These are phyloP conservation scores for Psilopsiagon aurifrons DNA, from an alignment of 2,113 vertebrate genomes.

Conservation along the genomic window DNA sequence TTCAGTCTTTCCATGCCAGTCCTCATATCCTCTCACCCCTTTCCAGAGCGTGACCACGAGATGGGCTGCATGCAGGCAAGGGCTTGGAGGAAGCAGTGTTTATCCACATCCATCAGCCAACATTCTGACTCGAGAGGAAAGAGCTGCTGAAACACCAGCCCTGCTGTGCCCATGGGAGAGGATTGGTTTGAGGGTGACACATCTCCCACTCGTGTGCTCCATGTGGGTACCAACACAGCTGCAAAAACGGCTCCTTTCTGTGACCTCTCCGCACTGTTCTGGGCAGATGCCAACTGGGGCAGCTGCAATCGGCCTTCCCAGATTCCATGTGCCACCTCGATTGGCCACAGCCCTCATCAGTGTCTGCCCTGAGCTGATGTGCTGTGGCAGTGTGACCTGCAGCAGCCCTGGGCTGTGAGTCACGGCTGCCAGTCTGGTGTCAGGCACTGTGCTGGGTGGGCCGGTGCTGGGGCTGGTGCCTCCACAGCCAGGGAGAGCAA, in stretches of 20 bases:
- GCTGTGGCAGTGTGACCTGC: neutral
- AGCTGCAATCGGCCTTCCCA: neutral
- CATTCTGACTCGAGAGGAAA: neutral
- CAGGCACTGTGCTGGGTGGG: neutral
- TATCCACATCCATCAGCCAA: neutral
- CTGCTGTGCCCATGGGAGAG: neutral
- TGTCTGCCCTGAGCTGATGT: neutral
- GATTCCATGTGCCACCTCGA: neutral
- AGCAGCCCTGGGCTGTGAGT: rapidly evolving
- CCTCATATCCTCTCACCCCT: neutral
- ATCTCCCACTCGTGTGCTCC: neutral
- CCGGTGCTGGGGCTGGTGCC: rapidly evolving
- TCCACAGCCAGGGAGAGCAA: neutral
- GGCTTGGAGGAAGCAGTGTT: neutral
- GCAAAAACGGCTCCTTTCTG: neutral
- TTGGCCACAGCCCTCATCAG: neutral
- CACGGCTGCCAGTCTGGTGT: rapidly evolving
- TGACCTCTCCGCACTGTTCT: neutral
- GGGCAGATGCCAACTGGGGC: neutral
- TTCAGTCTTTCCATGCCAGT: neutral
- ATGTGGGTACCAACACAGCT: rapidly evolving
- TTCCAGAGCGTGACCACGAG: neutral
- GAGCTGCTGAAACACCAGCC: neutral
- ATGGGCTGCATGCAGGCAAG: neutral
- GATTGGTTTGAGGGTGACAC: neutral